Percentiles rank a stretch among this genome's conserved stretches.
phyloP scores from a whole-genome alignment of 2,113 vertebrate species.

The Bothrops jararaca region DNA sequence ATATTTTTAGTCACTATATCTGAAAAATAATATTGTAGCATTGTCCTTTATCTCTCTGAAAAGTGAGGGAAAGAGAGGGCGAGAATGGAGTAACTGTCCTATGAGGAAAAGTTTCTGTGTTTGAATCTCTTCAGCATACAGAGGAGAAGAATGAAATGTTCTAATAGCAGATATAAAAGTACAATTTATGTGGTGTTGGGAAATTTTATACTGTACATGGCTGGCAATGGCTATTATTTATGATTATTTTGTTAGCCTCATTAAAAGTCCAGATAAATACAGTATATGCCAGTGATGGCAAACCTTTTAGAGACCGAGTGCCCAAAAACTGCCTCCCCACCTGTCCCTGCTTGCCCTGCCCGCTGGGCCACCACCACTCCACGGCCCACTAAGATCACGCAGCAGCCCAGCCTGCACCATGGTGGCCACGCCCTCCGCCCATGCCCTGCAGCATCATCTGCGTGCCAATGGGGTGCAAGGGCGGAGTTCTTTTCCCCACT shows the following conservation, averaged over 20 bases:
- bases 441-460: too few species aligned
- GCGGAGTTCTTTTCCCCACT: too few species aligned
- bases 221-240: background rate
- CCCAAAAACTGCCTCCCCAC: too few species aligned
- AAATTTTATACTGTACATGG: background rate
- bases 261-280: background rate
- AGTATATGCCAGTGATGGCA: background rate
- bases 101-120: background rate
- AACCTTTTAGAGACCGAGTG: too few species aligned
- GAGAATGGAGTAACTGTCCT: background rate
- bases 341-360: too few species aligned
- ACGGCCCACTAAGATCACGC: too few species aligned
- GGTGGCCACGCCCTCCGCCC: too few species aligned
- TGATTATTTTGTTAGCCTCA: background rate
- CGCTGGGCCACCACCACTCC: too few species aligned
- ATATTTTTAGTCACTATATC: background rate
- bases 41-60: background rate
- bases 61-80: background rate
- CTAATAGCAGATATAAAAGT: background rate
- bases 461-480: too few species aligned
- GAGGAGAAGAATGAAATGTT: background rate
- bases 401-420: too few species aligned
- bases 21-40: background rate
- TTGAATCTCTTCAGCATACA: background rate
- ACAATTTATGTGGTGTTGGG: background rate